Base-by-base conservation (phyloP, 2,113 vertebrate genomes). In the Protobothrops mucrosquamatus region DNA sequence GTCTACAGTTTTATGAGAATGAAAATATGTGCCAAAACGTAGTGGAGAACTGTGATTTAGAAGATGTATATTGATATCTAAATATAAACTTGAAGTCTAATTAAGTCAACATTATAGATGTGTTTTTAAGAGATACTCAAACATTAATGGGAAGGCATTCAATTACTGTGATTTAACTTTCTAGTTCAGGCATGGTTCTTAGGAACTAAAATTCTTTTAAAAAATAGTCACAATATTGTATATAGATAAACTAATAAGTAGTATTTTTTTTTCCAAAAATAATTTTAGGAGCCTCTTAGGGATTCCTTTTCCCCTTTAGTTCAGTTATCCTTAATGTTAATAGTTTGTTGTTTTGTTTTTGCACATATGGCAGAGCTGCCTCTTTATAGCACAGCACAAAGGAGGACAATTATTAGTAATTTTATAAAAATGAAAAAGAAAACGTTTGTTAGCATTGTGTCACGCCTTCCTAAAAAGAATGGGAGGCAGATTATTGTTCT, bases 261-360 rank as follows among this genome's bases (percentile, higher is more conserved):
- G 51, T 89, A 0, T 22, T 29, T 48, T 61, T 61, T 39, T 29
- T 15, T 6, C 2, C 18, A 39, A 88, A 85, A 48, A 85, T 90
- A 29, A 52, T 85, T 89, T 56, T 89, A 61, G 23, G 34, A 3
- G 9, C 10, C 15, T 92, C 86, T 92, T 85, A 29, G 57, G 24
- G 43, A 3, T 1, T 20, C 26, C 52, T 6, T 56, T 29, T 14
- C 7, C 29, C 39, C 8, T 90, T 61, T 43, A 39, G 29, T 89
- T 93, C 48, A 24, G 43, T 81, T 91, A 87, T 92, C 48, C 51
- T 92, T 88, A 74, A 86, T 10, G 20, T 52, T 64, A 88, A 89
- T 22, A 10, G 52, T 88, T 52, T n/a, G 34, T 81, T 20, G 3
- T 22, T 43, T 48, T 23, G 2, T 43, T 43, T 88, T 69, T 39